Conservation (phyloP, 2,113 vertebrate genomes). For the Xiphophorus couchianus region DNA sequence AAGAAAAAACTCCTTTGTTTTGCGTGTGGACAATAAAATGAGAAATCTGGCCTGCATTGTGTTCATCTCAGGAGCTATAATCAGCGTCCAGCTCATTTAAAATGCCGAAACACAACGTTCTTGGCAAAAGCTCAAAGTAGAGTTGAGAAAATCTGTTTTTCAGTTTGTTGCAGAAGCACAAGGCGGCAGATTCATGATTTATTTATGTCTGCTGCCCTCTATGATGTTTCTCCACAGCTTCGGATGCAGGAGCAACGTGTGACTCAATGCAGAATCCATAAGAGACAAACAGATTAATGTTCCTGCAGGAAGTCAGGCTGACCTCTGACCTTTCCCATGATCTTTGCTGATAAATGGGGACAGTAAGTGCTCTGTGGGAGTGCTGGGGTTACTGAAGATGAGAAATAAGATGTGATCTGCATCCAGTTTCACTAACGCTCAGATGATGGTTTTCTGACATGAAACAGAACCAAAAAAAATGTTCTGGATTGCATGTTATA, state of each 20-base stretch:
- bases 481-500: conserved; percentile 21
- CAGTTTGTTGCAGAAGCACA: neutral
- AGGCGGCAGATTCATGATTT: neutral
- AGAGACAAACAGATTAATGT: neutral
- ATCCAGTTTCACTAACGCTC: conserved; percentile 2
- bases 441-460: conserved; percentile 5
- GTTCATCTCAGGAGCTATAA: conserved; percentile 23
- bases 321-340: conserved; percentile 52
- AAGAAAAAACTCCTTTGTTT: neutral
- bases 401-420: conserved; percentile 40
- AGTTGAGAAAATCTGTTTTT: conserved; percentile 3
- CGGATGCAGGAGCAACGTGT: conserved; percentile 18
- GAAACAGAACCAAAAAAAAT: conserved; percentile 43
- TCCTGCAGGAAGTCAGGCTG: conserved; percentile 14
- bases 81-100: neutral
- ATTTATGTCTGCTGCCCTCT: no score
- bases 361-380: conserved; percentile 18
- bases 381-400: conserved; percentile 25
- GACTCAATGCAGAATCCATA: conserved; percentile 12
- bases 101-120: conserved; percentile 32
- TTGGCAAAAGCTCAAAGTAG: conserved; percentile 53
- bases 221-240: no score
- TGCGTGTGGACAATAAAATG: conserved; percentile 20
- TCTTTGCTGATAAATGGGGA: conserved; percentile 21
- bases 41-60: neutral